Base-by-base conservation (phyloP, 2,888 invertebrate genomes). In the Agrochola macilenta region DNA sequence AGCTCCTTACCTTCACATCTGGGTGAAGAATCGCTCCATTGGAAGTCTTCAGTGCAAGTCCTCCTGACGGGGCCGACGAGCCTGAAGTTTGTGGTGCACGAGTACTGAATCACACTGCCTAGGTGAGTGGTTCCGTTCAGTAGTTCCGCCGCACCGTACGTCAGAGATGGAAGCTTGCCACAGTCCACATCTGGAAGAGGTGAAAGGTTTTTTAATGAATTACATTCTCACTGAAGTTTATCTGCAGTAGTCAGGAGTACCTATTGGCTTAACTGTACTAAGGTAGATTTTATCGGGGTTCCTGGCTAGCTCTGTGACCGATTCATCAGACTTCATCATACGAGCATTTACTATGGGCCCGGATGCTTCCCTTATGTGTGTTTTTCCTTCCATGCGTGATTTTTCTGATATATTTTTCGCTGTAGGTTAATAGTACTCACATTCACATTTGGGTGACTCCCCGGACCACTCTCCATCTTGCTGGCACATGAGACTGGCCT, bases 391-490 rank as follows among this genome's bases (percentile, higher is more conserved):
- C 9, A 49, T 49, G 8, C 23, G 14, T 68, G 14, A 17, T 14
- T 30, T 26, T 63, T 26, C 20, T 30, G 12, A 7, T 8, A 1
- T 26, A 4, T 30, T 26, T 46, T 49, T 30, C 2, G 20, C n/a
- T 35, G 12, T 57, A 23, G 11, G 5, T 1, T 52, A 12, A 7
- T 43, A n/a, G 64, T n/a, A 91, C 96, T 97, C 95, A 99, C 99
- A 99, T 97, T 98, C 98, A 92, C 99, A 99, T 83, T 97, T 97
- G 0, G 99, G 99, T 4, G 98, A 97, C 30, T 97, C 97, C 3
- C 98, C 98, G 23, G 98, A 98, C 99, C 99, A 99, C 84, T 98
- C 98, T 9, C 99, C 99, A 76, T 98, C 97, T 64, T 97, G 97
- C 78, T 97, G 97, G 92, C 99, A 99, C 23, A 97, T 97, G 63